Conservation (phyloP, 2,888 invertebrate genomes). For the Eueremaeus valkanovi region DNA sequence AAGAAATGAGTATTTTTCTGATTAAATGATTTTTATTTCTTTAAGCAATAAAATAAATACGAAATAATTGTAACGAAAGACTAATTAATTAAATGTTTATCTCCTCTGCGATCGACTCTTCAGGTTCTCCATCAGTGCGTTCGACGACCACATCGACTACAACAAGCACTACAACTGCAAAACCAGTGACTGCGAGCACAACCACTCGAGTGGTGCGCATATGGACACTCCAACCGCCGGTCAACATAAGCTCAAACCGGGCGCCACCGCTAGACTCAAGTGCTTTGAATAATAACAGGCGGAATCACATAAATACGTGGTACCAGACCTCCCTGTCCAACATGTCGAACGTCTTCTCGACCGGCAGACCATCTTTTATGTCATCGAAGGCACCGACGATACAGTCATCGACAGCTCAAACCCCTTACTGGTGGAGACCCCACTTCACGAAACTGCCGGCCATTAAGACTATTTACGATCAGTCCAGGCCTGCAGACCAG, state of each 20-base stretch:
- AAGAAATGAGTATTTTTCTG: neutral
- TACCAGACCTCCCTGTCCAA: slow-evolving; percentile 6
- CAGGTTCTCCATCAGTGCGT: slow-evolving; percentile 16
- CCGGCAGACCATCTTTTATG: slow-evolving; percentile 10
- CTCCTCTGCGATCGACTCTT: too few relatives aligned
- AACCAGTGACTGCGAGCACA: slow-evolving; percentile 31
- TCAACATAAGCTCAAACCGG: slow-evolving; percentile 26
- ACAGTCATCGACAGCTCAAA: slow-evolving; percentile 31
- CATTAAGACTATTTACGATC: slow-evolving; percentile 18
- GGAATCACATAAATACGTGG: neutral
- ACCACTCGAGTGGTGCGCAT: slow-evolving; percentile 21
- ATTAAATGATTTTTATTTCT: too few relatives aligned
- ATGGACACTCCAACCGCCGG: slow-evolving; percentile 9
- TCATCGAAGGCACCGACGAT: slow-evolving; percentile 5
- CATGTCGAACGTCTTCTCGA: neutral
- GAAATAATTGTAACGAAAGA: neutral
- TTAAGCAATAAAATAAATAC: neutral
- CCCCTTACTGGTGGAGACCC: slow-evolving; percentile 39
- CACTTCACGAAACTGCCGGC: slow-evolving; percentile 37
- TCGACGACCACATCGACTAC: slow-evolving; percentile 24
- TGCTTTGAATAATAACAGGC: too few relatives aligned
- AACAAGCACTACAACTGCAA: slow-evolving; percentile 20
- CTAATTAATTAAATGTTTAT: too few relatives aligned
- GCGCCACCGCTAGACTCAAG: slow-evolving; percentile 24
- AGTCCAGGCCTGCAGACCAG: slow-evolving; percentile 13